These are phyloP conservation scores for Egretta garzetta DNA, from an alignment of 2,113 vertebrate species.

Conservation along the genomic window DNA sequence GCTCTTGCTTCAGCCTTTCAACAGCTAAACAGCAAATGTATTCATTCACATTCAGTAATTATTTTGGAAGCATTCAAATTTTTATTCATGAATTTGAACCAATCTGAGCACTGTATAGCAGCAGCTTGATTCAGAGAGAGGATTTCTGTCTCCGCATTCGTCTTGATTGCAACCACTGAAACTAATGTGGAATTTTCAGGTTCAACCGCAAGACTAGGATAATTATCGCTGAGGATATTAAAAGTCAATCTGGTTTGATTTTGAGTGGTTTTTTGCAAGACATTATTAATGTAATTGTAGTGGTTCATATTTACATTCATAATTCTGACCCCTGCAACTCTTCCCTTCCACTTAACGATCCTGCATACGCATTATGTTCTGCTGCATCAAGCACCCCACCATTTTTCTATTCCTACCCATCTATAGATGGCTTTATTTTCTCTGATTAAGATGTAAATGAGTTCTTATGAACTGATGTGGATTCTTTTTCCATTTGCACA, in stretches of 20 bases:
- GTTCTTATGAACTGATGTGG: neutral
- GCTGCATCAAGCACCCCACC: neutral
- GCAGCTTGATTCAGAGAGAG: neutral
- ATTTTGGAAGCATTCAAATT: neutral
- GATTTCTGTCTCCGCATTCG: neutral
- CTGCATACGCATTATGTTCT: neutral
- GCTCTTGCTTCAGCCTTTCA: constrained; percentile 19
- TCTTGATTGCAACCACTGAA: neutral
- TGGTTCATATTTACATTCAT: neutral
- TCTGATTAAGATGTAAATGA: neutral
- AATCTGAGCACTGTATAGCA: neutral
- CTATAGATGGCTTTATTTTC: neutral
- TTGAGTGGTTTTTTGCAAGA: neutral
- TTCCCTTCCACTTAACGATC: neutral
- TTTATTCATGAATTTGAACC: neutral
- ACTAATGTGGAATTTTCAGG: neutral
- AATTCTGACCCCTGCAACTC: neutral
- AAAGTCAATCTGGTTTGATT: neutral
- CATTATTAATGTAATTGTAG: neutral
- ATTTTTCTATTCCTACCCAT: neutral
- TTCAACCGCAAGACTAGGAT: neutral
- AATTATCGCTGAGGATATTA: neutral
- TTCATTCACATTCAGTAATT: neutral
- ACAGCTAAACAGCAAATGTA: neutral
- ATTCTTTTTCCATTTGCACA: neutral